Evolutionary conservation across 2,888 invertebrate species (phyloP).

Genomic region (Xylota segnis): DNA sequence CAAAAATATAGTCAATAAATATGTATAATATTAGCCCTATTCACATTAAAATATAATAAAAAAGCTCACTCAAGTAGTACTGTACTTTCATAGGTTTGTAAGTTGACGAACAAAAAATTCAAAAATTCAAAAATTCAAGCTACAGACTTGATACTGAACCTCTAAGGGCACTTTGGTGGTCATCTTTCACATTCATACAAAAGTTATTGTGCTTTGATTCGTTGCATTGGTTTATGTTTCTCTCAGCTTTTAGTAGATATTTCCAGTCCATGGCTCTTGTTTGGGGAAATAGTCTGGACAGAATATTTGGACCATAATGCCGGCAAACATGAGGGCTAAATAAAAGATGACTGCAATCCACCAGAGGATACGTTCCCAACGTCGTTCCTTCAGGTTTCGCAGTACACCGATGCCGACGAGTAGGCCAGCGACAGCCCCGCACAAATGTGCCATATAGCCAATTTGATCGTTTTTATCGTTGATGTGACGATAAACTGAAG

Average conservation of each 20-base stretch:
- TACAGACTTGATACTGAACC: slow-evolving; percentile 53
- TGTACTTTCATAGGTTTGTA: slow-evolving; percentile 36
- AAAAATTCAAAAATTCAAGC: slow-evolving; percentile 2
- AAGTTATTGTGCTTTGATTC: slow-evolving; percentile 52
- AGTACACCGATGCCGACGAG: slow-evolving; percentile 93
- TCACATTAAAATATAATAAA: slow-evolving; percentile 37
- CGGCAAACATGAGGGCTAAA: slow-evolving; percentile 89
- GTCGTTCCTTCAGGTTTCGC: slow-evolving; percentile 91
- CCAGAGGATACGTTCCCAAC: slow-evolving; percentile 93
- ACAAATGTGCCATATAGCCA: slow-evolving; percentile 97
- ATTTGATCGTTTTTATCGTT: slow-evolving; percentile 90
- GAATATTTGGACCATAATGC: slow-evolving; percentile 90
- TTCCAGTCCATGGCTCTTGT: slow-evolving; percentile 77
- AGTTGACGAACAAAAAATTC: slow-evolving; percentile 23
- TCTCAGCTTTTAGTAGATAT: slow-evolving; percentile 38
- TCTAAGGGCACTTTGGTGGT: slow-evolving; percentile 76
- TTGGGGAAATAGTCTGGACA: slow-evolving; percentile 86
- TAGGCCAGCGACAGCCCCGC: slow-evolving; percentile 94
- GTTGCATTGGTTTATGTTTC: slow-evolving; percentile 45
- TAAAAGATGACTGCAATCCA: slow-evolving; percentile 92
- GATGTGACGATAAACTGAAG: slow-evolving; percentile 95
- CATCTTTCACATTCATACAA: slow-evolving; percentile 52
- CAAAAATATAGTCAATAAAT: slow-evolving; percentile 56
- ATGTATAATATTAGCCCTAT: slow-evolving; percentile 45
- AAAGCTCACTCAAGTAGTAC: slow-evolving; percentile 30